Evolutionary conservation across 2,113 vertebrate species (phyloP).

Genomic region (Carassius auratus): DNA sequence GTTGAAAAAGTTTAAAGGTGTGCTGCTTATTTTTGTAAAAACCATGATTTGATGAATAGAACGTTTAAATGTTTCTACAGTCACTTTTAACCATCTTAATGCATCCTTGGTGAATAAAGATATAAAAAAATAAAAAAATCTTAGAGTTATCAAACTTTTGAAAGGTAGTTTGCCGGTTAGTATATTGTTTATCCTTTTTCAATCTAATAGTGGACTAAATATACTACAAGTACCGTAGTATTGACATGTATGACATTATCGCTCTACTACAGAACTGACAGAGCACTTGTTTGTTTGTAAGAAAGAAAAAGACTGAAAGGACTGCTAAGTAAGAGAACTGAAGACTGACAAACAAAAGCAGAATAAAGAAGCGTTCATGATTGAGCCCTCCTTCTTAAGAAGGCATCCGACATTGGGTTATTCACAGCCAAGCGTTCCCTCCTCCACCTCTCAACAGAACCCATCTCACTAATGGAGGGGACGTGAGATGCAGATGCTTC

Average conservation of each 20-base stretch:
- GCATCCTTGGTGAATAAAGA: neutral
- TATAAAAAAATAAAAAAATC: too few relatives aligned
- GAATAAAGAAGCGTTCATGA: neutral
- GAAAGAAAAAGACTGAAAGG: neutral
- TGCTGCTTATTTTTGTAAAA: neutral
- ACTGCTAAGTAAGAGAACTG: neutral
- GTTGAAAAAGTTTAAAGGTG: neutral
- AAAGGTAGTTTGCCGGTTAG: too few relatives aligned
- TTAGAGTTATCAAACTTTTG: too few relatives aligned
- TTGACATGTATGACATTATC: neutral
- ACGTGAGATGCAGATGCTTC: conserved; percentile 67
- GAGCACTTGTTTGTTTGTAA: neutral
- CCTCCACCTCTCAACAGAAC: neutral
- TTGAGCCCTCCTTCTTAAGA: neutral
- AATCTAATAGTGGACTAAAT: neutral
- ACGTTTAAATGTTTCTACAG: neutral
- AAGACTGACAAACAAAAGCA: neutral
- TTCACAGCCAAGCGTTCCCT: conserved; percentile 1
- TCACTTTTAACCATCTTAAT: neutral
- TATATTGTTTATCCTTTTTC: neutral
- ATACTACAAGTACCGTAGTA: neutral
- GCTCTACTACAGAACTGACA: neutral
- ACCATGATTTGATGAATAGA: neutral
- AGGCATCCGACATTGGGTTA: neutral
- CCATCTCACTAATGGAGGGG: conserved; percentile 64